Base-by-base conservation (phyloP, 2,797 vertebrate species). In the Acanthurus tractus region DNA sequence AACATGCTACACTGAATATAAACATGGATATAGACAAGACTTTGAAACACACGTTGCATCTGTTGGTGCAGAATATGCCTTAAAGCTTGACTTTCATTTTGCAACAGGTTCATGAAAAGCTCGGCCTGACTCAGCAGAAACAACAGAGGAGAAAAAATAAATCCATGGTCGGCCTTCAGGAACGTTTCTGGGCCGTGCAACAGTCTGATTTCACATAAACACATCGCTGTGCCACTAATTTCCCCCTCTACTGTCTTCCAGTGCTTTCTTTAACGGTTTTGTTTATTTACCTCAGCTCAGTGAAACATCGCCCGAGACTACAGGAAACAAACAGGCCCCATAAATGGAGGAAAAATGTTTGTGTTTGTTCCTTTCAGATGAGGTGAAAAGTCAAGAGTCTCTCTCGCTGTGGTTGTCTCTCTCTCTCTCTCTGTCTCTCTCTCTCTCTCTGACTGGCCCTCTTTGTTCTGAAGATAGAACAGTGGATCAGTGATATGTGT, bases 321-420 rank as follows among this genome's bases (percentile, higher is more conserved):
- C 63, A 72, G 59, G 70, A 18, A 6, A 29, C 73, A 64, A 65
- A 62, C 54, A 3, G 5, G 8, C 8, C 22, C 67, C 3, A 6
- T 44, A 70, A 78, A 76, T 2, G 38, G 20, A 22, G 7, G 29
- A 49, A 50, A 58, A n/a, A 55, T 53, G 50, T 57, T 79, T 79
- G 57, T 34, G 15, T 78, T 76, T 66, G 44, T 73, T 72, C 42
- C 52, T 62, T 53, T 67, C 14, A 3, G 52, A 15, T 23, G 63
- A 73, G 78, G 77, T 62, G 63, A 83, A 58, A 55, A 83, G 79
- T 83, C 83, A 76, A 83, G 69, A 76, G 67, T 48, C 56, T 76
- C 36, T 65, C 25, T 68, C 10, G n/a, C 22, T 48, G 45, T 22
- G 36, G 70, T 54, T 2, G 1, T 65, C 25, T 29, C 25, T 4